Evolutionary conservation across 37 sponge, comb jelly and placozoan genomes (phyloP).

Genomic region (Geodia barretti): DNA sequence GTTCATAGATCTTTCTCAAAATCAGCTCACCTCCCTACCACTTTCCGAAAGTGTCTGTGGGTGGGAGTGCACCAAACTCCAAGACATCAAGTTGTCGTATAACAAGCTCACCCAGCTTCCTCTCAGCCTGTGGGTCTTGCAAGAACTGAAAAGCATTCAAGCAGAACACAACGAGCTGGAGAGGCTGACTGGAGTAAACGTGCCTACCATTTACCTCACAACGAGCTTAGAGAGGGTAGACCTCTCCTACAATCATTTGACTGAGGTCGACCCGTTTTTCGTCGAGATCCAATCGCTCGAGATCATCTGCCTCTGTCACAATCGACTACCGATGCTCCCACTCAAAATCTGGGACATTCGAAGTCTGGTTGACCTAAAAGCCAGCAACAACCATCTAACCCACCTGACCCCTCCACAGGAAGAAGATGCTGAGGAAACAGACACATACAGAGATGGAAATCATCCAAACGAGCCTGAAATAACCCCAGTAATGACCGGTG

Average conservation of each 20-base stretch:
- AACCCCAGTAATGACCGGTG: neutral
- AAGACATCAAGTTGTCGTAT: slow-evolving; percentile 4
- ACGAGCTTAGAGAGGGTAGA: slow-evolving; percentile 35
- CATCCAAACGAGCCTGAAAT: neutral
- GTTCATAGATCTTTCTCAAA: slow-evolving; percentile 17
- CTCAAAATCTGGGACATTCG: slow-evolving; percentile 19
- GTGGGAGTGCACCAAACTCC: slow-evolving; percentile 6
- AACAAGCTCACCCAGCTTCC: slow-evolving; percentile 36
- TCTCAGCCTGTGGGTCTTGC: slow-evolving; percentile 30
- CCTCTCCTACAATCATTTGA: slow-evolving; percentile 24
- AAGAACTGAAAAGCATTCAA: slow-evolving; percentile 5
- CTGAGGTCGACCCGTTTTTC: slow-evolving; percentile 10
- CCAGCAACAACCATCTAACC: slow-evolving; percentile 13
- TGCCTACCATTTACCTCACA: neutral
- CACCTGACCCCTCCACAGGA: neutral
- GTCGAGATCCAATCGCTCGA: slow-evolving; percentile 6
- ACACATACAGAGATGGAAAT: too few species aligned
- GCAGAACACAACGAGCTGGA: slow-evolving; percentile 5
- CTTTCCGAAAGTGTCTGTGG: neutral
- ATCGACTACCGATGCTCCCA: slow-evolving; percentile 30
- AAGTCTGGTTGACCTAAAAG: slow-evolving; percentile 32
- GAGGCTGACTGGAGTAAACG: too few species aligned
- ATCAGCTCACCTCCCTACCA: slow-evolving; percentile 28
- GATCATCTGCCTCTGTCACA: slow-evolving; percentile 5
- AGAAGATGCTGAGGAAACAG: neutral